Evolutionary conservation across 2,113 vertebrate species (phyloP).

Genomic region (Cervus canadensis): DNA sequence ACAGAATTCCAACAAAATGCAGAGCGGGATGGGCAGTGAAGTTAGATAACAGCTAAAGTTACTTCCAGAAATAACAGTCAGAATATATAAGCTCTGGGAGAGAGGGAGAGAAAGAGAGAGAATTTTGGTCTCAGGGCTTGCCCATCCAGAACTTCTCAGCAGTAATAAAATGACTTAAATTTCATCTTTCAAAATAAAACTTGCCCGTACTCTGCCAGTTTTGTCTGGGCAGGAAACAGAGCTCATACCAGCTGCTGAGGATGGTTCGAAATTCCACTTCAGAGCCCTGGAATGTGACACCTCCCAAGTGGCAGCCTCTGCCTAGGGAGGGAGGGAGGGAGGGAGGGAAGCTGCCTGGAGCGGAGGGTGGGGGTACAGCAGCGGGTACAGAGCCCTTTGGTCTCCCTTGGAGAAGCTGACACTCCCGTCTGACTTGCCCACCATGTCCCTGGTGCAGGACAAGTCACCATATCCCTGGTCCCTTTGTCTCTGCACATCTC

Average conservation of each 20-base stretch:
- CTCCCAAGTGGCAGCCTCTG: neutral
- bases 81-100: neutral
- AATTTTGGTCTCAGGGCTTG: constrained; percentile 13
- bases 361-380: neutral
- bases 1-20: neutral
- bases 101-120: neutral
- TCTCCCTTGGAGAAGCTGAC: neutral
- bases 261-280: constrained; percentile 39
- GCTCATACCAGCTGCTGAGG: constrained; percentile 44
- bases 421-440: neutral
- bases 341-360: neutral
- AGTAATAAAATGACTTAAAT: constrained; percentile 58
- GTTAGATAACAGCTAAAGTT: neutral
- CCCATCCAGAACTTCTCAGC: constrained; percentile 33
- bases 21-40: neutral
- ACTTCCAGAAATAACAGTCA: constrained; percentile 56
- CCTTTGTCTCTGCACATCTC: neutral
- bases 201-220: constrained; percentile 39
- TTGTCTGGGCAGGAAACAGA: constrained; percentile 63
- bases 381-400: no score
- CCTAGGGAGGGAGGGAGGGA: neutral
- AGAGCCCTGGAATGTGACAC: constrained; percentile 40
- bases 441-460: neutral
- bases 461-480: no score
- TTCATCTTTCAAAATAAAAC: constrained; percentile 63